These are phyloP conservation scores for Tetragnatha versicolor DNA, from an alignment of 1,140 invertebrate genomes.

Conservation along the genomic window DNA sequence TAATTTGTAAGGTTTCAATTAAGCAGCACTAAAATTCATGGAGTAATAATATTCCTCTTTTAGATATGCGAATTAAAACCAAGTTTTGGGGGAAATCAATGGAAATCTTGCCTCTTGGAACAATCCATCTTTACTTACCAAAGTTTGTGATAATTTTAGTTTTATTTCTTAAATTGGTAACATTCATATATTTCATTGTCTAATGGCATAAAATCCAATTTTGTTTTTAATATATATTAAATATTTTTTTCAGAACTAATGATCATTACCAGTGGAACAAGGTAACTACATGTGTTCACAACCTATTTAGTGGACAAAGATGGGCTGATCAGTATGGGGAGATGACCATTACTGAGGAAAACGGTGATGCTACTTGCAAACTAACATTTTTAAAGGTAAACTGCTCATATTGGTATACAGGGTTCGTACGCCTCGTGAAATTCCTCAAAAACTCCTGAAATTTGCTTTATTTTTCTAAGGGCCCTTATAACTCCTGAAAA, in stretches of 20 bases:
- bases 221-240: not conserved
- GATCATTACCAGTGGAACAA: conserved; percentile 85
- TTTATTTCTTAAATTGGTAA: not conserved
- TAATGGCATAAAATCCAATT: not conserved
- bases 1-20: too few relatives aligned
- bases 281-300: conserved; percentile 87
- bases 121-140: conserved; percentile 61
- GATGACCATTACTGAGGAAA: conserved; percentile 71
- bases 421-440: too few relatives aligned
- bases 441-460: too few relatives aligned
- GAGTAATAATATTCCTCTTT: conserved; percentile 59
- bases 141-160: conserved; percentile 26
- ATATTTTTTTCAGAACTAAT: conserved; percentile 61
- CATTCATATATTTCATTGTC: not conserved
- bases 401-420: not conserved
- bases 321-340: conserved; percentile 90
- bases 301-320: conserved; percentile 77
- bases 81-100: conserved; percentile 93
- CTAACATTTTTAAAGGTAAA: conserved; percentile 81
- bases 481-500: too few relatives aligned
- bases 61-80: conserved; percentile 79
- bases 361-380: conserved; percentile 72
- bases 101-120: conserved; percentile 83
- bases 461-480: too few relatives aligned
- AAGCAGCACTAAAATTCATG: too few relatives aligned